These are phyloP conservation scores for Boloria euphrosyne DNA, from an alignment of 2,888 invertebrate species.

Conservation along the genomic window DNA sequence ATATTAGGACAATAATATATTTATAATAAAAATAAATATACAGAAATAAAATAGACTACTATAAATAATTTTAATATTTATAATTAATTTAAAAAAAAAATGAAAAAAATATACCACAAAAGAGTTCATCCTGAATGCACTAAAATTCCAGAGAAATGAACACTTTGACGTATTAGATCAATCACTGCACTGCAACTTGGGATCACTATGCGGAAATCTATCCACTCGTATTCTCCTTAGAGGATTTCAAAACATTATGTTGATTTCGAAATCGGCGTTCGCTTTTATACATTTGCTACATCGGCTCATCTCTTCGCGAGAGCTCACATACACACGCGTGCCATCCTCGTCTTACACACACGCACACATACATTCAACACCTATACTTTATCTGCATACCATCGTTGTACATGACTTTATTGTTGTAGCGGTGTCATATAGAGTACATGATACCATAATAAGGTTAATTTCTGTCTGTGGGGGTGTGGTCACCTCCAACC, in stretches of 20 bases:
- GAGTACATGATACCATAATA: conserved; percentile 24
- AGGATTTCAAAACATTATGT: conserved; percentile 77
- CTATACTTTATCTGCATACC: conserved; percentile 69
- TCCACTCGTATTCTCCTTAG: conserved; percentile 75
- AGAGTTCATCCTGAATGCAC: conserved; percentile 67
- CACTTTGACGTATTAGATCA: conserved; percentile 54
- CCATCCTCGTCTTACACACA: conserved; percentile 43
- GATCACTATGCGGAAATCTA: conserved; percentile 69
- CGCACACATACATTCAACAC: conserved; percentile 49
- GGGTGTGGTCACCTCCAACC: conserved; percentile 17
- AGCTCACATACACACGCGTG: conserved; percentile 47
- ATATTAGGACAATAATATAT: neutral
- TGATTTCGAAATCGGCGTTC: conserved; percentile 79
- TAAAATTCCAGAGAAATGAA: conserved; percentile 41
- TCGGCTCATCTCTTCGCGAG: conserved; percentile 70
- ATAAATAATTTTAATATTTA: conserved; percentile 6
- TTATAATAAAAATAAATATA: neutral
- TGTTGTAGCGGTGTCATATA: conserved; percentile 65
- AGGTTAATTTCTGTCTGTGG: conserved; percentile 16
- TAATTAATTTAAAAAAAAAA: conserved; percentile 20
- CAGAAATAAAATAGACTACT: neutral
- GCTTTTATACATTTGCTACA: conserved; percentile 81
- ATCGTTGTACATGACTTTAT: conserved; percentile 66
- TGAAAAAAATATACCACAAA: conserved; percentile 56
- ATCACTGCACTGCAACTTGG: conserved; percentile 60